These are phyloP conservation scores for Rhadina sibilatrix DNA, from an alignment of 2,113 vertebrate species.

Conservation along the genomic window DNA sequence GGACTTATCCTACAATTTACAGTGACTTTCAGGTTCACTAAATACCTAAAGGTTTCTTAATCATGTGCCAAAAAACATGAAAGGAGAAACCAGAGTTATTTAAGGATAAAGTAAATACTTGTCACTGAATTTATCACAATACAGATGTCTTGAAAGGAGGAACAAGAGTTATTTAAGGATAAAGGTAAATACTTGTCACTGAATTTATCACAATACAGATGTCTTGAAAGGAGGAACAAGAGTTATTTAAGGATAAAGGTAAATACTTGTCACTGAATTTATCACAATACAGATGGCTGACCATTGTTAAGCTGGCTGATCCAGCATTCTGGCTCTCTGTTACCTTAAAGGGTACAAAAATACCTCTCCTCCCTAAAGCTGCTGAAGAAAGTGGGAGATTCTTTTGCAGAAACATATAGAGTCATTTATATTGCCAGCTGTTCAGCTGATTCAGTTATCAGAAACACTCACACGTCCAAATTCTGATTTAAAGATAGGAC, in stretches of 20 bases:
- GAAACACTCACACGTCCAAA: background rate
- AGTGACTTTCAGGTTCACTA: background rate
- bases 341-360: background rate
- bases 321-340: background rate
- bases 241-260: background rate
- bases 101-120: background rate
- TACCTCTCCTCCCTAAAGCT: background rate
- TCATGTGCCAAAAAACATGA: background rate
- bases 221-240: background rate
- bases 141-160: background rate
- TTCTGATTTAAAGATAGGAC: background rate
- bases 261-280: background rate
- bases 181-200: background rate
- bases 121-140: background rate
- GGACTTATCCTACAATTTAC: background rate
- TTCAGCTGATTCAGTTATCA: background rate
- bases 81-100: background rate
- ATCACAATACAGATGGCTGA: background rate
- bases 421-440: background rate
- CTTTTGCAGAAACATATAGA: background rate
- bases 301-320: background rate
- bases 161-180: background rate
- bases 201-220: background rate
- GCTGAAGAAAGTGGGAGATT: background rate
- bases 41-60: background rate